phyloP scores from a whole-genome alignment of 2,888 invertebrate species.

The Galerucella nymphaeae region DNA sequence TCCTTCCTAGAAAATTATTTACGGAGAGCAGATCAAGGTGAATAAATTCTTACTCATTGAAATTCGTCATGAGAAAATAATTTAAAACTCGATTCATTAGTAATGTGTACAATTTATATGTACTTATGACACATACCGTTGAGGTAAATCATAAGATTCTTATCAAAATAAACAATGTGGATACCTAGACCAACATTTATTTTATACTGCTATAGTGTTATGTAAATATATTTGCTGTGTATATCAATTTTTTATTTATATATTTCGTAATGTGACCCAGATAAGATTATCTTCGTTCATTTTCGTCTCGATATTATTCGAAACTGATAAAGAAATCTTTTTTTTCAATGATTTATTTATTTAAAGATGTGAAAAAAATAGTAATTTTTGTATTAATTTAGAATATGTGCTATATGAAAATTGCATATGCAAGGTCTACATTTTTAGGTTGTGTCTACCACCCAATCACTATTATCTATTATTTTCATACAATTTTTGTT shows the following conservation, averaged over 20 bases:
- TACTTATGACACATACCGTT: neutral
- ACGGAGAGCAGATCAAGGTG: neutral
- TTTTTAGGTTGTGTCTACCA: too few species aligned
- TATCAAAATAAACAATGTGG: constrained; percentile 1
- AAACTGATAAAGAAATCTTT: neutral
- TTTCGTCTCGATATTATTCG: neutral
- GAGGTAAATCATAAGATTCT: neutral
- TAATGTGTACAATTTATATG: neutral
- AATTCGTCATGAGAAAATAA: neutral
- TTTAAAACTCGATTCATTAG: neutral
- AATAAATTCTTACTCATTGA: neutral
- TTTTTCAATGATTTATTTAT: too few species aligned
- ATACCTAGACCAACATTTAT: constrained; percentile 4
- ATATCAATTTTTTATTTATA: constrained; percentile 11
- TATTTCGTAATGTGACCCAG: constrained; percentile 13
- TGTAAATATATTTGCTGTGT: neutral
- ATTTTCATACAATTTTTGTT: too few species aligned
- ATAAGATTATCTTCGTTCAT: constrained; percentile 3
- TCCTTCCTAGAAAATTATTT: neutral
- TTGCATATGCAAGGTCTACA: too few species aligned
- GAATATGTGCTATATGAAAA: too few species aligned
- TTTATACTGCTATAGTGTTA: neutral
- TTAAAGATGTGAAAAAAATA: too few species aligned
- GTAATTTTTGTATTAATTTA: too few species aligned
- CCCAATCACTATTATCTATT: too few species aligned